Percentiles rank a stretch among this genome's conserved stretches.
These are phyloP conservation scores for Leucania comma DNA, from an alignment of 2,888 invertebrate genomes.

Conservation along the genomic window DNA sequence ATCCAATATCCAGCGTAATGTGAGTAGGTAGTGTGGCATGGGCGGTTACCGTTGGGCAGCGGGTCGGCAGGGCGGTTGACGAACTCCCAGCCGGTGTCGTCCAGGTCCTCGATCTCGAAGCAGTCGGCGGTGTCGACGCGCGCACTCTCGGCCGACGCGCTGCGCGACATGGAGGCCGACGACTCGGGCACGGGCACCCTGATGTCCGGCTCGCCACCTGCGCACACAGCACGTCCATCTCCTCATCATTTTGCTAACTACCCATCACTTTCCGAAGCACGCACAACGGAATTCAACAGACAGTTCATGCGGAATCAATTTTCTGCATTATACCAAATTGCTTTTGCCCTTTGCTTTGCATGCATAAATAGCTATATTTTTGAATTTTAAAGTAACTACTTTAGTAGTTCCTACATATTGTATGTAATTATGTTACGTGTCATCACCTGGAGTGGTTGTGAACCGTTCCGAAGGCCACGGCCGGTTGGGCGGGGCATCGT, in stretches of 20 bases:
- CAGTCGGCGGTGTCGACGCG: constrained; percentile 88
- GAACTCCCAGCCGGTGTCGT: constrained; percentile 89
- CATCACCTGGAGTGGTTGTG: constrained; percentile 59
- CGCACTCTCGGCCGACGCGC: constrained; percentile 63
- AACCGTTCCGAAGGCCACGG: constrained; percentile 72
- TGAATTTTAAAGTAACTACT: background rate
- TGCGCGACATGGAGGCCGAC: constrained; percentile 57
- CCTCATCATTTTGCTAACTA: background rate
- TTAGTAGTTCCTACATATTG: background rate
- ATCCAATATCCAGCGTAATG: background rate
- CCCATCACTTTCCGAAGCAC: background rate
- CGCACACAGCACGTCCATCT: background rate
- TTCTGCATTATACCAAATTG: background rate
- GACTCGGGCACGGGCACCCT: constrained; percentile 68
- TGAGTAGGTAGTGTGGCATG: too few species aligned
- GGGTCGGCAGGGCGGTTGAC: constrained; percentile 84
- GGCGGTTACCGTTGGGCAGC: constrained; percentile 79
- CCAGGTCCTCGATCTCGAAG: constrained; percentile 88
- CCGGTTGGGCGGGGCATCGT: constrained; percentile 50
- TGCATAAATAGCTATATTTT: constrained; percentile 16
- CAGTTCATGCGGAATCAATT: background rate
- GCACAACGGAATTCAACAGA: too few species aligned
- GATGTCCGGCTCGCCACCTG: constrained; percentile 83
- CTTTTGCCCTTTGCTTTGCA: background rate
- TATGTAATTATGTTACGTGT: background rate